Percentiles rank a stretch among this genome's conserved stretches.
Evolutionary conservation across 1,140 invertebrate species (phyloP).

Genomic region (Diabrotica undecimpunctata): DNA sequence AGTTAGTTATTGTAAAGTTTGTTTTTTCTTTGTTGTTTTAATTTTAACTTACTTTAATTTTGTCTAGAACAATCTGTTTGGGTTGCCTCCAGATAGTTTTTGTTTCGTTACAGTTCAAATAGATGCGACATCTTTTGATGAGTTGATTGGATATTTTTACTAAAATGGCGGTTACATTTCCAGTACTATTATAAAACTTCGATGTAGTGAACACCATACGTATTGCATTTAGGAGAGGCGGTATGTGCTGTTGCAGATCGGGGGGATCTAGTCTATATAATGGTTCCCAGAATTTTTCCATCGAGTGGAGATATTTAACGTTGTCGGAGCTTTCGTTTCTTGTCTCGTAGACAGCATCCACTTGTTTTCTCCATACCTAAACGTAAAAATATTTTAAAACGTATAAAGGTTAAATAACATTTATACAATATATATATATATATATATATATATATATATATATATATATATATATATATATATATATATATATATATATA

Average conservation of each 20-base stretch:
- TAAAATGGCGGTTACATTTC: constrained; percentile 71
- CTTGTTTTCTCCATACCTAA: constrained; percentile 74
- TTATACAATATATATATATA: too few relatives aligned
- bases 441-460: too few relatives aligned
- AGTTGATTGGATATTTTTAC: constrained; percentile 80
- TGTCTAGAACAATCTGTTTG: constrained; percentile 60
- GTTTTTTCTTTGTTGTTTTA: too few relatives aligned
- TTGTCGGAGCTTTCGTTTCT: constrained; percentile 85
- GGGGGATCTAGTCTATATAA: constrained; percentile 73
- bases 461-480: too few relatives aligned
- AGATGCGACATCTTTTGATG: constrained; percentile 66
- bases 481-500: too few relatives aligned
- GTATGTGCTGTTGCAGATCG: constrained; percentile 66
- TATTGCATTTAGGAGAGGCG: constrained; percentile 68
- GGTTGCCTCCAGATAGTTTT: constrained; percentile 69
- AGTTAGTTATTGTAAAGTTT: too few relatives aligned
- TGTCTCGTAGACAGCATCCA: constrained; percentile 67
- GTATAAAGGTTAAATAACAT: too few relatives aligned
- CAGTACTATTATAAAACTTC: constrained; percentile 77
- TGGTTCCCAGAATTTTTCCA: constrained; percentile 82
- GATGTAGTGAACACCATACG: constrained; percentile 83
- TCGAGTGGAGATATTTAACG: constrained; percentile 80
- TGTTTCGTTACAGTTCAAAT: constrained; percentile 61
- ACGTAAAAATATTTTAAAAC: constrained; percentile 22
- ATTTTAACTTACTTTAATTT: constrained; percentile 67